Conservation (phyloP, 2,113 vertebrate genomes). For the Micronycteris hirsuta region DNA sequence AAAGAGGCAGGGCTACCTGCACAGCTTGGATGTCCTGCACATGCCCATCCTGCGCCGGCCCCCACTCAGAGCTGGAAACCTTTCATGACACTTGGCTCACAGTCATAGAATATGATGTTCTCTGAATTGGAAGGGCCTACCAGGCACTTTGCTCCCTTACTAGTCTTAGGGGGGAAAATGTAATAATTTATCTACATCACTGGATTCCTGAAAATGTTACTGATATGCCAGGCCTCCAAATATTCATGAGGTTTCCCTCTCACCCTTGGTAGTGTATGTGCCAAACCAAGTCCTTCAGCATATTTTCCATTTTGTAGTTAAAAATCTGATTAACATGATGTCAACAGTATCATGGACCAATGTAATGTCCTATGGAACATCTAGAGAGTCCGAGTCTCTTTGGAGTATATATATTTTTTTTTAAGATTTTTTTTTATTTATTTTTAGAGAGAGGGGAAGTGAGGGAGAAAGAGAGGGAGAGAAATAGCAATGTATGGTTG, state of each 20-base stretch:
- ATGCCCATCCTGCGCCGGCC: background rate
- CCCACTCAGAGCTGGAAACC: background rate
- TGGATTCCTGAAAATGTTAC: background rate
- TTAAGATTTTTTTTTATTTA: too few species aligned
- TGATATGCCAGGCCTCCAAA: background rate
- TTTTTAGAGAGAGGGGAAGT: too few species aligned
- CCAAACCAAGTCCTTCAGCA: background rate
- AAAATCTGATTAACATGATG: background rate
- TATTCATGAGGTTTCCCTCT: background rate
- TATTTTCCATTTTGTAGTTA: background rate
- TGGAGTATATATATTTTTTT: too few species aligned
- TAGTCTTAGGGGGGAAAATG: background rate
- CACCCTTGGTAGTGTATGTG: background rate
- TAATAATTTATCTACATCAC: background rate
- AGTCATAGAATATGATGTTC: background rate
- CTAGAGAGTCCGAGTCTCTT: background rate
- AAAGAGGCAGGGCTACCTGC: background rate
- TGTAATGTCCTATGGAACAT: background rate
- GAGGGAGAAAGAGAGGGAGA: too few species aligned
- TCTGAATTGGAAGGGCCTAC: background rate
- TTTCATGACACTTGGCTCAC: background rate
- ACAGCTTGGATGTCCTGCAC: background rate
- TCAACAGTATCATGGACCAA: background rate
- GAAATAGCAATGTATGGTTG: too few species aligned
- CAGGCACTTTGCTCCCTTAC: background rate